Evolutionary conservation across 2,888 invertebrate genomes (phyloP), one percentile per base, ranked within the genome.

Genomic region (Meloe dianella): DNA sequence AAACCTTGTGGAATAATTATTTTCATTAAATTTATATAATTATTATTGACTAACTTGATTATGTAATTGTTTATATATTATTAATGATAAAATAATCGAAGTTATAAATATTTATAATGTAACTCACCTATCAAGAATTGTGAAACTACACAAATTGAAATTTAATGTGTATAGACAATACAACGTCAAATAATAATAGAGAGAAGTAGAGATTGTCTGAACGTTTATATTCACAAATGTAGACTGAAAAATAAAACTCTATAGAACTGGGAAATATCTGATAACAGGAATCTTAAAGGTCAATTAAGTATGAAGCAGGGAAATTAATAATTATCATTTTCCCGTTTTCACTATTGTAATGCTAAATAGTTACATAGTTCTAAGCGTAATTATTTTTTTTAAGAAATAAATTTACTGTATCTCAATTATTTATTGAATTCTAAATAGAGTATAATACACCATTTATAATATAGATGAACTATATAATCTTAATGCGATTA

Each of bases 221-320:
- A n/a, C 57, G 57, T 57, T 57, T 29, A 29, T 57, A 22, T 57
- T 57, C 10, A 12, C 27, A 22, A 17, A 57, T 29, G 9, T 29
- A 57, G 14, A 57, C 10, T 57, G 57, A 57, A 57, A 22, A 57
- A 29, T 29, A 57, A 57, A 57, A 24, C 27, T 57, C n/a, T 24
- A 57, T 14, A 22, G 22, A 57, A 22, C 14, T 29, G 57, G 57
- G 24, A 57, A 57, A 57, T 57, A 24, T 56, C 14, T 29, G 57
- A 57, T 57, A 57, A 57, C 24, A 24, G 4, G 10, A 57, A 27
- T 57, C 22, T 9, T 54, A 22, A 22, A 22, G 54, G 54, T 54
- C 20, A 22, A 54, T 54, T 54, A 22, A 22, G 54, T 12, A 9
- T 20, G n/a, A 22, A 22, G 7, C 14, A 14, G 27, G 27, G 27